Evolutionary conservation across 2,888 invertebrate genomes (phyloP), one percentile per base, ranked within the genome.

Genomic region (Phengaris alcon): DNA sequence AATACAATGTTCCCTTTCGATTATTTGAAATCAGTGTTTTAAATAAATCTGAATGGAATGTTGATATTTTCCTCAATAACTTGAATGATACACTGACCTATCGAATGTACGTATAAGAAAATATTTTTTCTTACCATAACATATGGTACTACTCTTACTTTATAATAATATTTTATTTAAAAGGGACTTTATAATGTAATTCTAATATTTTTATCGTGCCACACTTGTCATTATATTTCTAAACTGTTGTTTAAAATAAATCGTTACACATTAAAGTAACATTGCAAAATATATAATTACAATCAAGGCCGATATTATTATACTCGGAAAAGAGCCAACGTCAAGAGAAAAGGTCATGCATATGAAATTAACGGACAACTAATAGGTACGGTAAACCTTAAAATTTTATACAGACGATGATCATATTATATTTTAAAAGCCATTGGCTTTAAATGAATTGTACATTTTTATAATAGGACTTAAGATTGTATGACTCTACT

Each of bases 1-100:
- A 68, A 73, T 73, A 77, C 75, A 74, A 75, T 78, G 73, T 76
- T 69, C 73, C 48, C 51, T 52, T 52, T 72, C 5, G n/a, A 46
- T 69, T 69, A 12, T 46, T 68, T 44, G n/a, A 13, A 9, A 35
- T 72, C 52, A 72, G 72, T 74, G 73, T 73, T 70, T 9, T 64
- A 15, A 64, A n/a, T 48, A 8, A 70, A 51, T 48, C 54, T 12
- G 22, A 70, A 48, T 72, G 72, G 72, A 72, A 72, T 72, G 72
- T 72, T 72, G 72, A 72, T 35, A 13, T 54, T n/a, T 72, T 54
- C 72, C 72, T 72, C 12, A 48, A 22, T 12, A 72, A 72, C 13
- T n/a, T 52, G 22, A 35, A 35, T 52, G 12, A 72, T 52, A 54
- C 72, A 72, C 72, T 72, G 52, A 52, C 22, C 52, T 52, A 35